Conservation (phyloP, 2,888 invertebrate species). For the Nymphalis c-album region DNA sequence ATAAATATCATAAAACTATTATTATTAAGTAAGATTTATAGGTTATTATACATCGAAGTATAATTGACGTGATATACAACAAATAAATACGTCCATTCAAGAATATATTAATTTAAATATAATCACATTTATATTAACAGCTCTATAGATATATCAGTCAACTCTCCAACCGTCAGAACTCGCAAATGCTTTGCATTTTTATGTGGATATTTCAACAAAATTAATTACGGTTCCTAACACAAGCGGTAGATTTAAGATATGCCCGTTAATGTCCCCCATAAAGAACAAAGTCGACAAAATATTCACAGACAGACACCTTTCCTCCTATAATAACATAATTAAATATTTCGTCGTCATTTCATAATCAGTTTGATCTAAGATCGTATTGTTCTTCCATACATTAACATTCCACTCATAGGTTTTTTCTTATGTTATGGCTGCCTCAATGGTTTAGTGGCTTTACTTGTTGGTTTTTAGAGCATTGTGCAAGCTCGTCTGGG, state of each 20-base stretch:
- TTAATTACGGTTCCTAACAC: slow-evolving; percentile 65
- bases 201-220: slow-evolving; percentile 62
- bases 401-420: not conserved
- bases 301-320: slow-evolving; percentile 21
- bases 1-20: too few relatives aligned
- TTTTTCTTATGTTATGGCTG: not conserved
- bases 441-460: too few relatives aligned
- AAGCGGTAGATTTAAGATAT: slow-evolving; percentile 57
- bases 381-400: not conserved
- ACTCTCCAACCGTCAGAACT: slow-evolving; percentile 43
- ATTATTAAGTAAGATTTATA: too few relatives aligned
- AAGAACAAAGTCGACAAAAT: slow-evolving; percentile 57
- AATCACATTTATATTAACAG: slow-evolving; percentile 34
- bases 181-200: slow-evolving; percentile 67
- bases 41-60: too few relatives aligned
- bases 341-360: slow-evolving; percentile 1
- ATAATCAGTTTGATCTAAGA: slow-evolving; percentile 14
- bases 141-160: slow-evolving; percentile 46
- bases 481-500: too few relatives aligned
- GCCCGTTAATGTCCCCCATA: slow-evolving; percentile 55
- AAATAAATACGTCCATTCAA: not conserved
- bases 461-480: too few relatives aligned
- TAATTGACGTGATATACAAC: too few relatives aligned
- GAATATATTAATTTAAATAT: not conserved
- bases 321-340: slow-evolving; percentile 24